phyloP scores from a whole-genome alignment of 2,888 invertebrate genomes.

The Drosophila paramelanica region DNA sequence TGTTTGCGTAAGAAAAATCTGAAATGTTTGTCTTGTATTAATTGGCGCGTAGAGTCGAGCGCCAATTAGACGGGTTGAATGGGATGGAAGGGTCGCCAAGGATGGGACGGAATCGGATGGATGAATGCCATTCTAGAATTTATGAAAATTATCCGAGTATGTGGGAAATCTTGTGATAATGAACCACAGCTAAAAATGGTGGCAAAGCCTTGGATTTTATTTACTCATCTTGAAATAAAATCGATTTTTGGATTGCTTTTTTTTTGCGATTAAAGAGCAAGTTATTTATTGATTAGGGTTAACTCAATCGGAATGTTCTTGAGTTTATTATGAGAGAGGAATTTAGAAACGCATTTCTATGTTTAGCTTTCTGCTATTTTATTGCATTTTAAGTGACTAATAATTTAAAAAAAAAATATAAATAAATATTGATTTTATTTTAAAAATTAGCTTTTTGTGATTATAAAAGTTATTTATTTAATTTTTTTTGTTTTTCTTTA shows the following conservation, averaged over 20 bases:
- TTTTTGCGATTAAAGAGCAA: background rate
- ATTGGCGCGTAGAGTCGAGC: slow-evolving; percentile 55
- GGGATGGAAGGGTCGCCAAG: slow-evolving; percentile 22
- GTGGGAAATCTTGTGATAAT: slow-evolving; percentile 47
- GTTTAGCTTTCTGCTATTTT: no score
- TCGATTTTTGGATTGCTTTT: background rate
- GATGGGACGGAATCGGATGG: slow-evolving; percentile 16
- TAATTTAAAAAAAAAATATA: no score
- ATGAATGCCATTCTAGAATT: slow-evolving; percentile 53
- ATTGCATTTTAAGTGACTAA: no score
- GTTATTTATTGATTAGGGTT: no score
- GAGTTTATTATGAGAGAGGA: no score
- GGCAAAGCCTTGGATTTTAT: background rate
- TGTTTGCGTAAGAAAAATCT: slow-evolving; percentile 54
- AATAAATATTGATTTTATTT: no score
- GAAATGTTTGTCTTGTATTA: slow-evolving; percentile 62
- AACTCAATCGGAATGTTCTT: no score
- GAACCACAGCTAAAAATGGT: background rate
- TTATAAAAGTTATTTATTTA: no score
- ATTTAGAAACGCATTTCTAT: no score
- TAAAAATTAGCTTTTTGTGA: no score
- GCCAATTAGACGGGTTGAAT: slow-evolving; percentile 63
- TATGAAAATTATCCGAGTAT: slow-evolving; percentile 70
- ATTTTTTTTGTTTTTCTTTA: background rate
- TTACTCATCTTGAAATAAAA: background rate